Evolutionary conservation across 2,888 invertebrate genomes (phyloP), one percentile per base, ranked within the genome.

Genomic region (Acronicta alni): DNA sequence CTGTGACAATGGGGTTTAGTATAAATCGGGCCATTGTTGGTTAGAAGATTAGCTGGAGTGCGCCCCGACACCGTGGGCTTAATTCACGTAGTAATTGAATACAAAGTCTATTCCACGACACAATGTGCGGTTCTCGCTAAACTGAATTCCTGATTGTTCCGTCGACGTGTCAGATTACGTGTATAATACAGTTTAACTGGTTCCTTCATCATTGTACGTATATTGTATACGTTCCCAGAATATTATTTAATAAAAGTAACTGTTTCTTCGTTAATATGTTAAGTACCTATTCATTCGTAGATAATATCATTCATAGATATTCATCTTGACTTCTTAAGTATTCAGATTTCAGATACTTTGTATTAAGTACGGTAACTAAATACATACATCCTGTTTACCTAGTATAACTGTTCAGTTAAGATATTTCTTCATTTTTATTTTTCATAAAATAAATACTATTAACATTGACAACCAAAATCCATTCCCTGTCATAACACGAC

Each of bases 11-110:
- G 81, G 90, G 82, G 83, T 84, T 86, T 87, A 85, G 84, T 85
- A 85, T 89, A 89, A 91, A 89, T 89, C 90, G 81, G 77, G 77
- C 82, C 75, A 88, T 94, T 93, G 92, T 93, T 85, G 82, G 76
- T 71, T 60, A 74, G 82, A 83, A 76, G 93, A 93, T 93, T 93
- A 93, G 91, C 88, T 83, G 80, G 84, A 89, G 89, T 85, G 85
- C 82, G 72, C 62, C 78, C 68, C 77, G 65, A 74, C 73, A 82
- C 83, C 72, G 83, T 82, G 81, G 84, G 84, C 83, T 84, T 84
- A 86, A 76, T 79, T 86, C 84, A 86, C 80, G 83, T 84, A 60
- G 86, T 88, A 87, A 91, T 87, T 88, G 89, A 90, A 90, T 84
- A 80, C 83, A 83, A 81, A 81, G 66, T 73, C 65, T 70, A 72